Base-by-base conservation (phyloP, 1,140 invertebrate species). In the Meloidogyne floridensis region DNA sequence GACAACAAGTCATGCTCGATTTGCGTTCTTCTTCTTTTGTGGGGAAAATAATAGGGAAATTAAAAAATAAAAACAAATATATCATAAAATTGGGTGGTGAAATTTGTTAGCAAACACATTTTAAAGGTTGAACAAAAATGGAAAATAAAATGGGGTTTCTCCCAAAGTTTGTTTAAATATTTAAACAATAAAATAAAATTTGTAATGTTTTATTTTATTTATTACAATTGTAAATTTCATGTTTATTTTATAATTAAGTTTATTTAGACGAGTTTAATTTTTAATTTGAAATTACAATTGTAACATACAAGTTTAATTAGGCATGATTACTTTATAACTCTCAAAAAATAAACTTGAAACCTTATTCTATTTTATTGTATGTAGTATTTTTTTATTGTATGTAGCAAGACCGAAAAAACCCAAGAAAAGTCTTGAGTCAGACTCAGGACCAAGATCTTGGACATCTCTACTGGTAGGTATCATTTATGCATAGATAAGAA, bases 11-110 rank as follows among this genome's bases (percentile, higher is more conserved):
- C 59, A 65, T 65, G 59, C 59, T 65, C 59, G 59, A 65, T 65
- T 65, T 65, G 59, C 59, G 59, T n/a, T 65, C 59, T 65, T 65
- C 59, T 65, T 65, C 59, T 65, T 65, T 65, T 65, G 59, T 65
- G 59, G 59, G 59, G n/a, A 65, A 65, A 65, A 65, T 3, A 11
- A 54, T 59, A 59, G 56, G n/a, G 15, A 65, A 32, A 65, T 15
- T 65, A 8, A 65, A 65, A 65, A 65, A 65, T n/a, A n/a, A n/a
- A 65, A 65, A 65, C 15, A 65, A 65, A 65, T 65, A 65, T 47
- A 47, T 47, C 4, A 47, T 47, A 47, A 47, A 47, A 65, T n/a
- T 65, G 15, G 1, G n/a, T 59, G 11, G 59, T n/a, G 5, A 65
- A 65, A 65, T 65, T n/a, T 65, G 59, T 65, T 65, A 65, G 59